Evolutionary conservation across 2,797 vertebrate species (phyloP), one percentile per base, ranked within the genome.

Genomic region (Galagoides demidoff): DNA sequence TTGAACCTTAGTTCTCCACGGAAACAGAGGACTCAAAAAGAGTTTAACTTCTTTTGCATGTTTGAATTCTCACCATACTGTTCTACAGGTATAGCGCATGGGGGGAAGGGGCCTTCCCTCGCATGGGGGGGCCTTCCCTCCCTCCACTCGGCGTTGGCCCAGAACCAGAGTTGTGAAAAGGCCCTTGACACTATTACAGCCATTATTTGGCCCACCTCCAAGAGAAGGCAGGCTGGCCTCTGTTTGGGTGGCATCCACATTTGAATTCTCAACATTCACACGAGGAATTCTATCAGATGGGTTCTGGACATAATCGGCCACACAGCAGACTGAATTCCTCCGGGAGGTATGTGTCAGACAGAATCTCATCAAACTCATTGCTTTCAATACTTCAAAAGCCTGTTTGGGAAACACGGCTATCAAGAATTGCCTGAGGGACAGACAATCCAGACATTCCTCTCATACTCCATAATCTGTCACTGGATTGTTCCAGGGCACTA

Each of bases 361-460:
- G 64, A 82, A 90, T 85, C 49, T 77, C 83, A 83, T 88, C 95
- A 90, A 43, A 94, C 7, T 82, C 63, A 27, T 20, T 66, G 63
- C n/a, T 83, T 57, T 70, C 43, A 37, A 63, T 76, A 88, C 29
- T 87, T 94, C 37, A 88, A 83, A 92, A 8, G 31, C 83, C 70
- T 78, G 23, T 4, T 5, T 64, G 37, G 63, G 74, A 87, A 87
- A 49, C 19, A 49, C 19, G 49, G 25, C n/a, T 52, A 66, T 3
- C 29, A 31, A 81, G 43, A 78, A 71, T 4, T 49, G 49, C 27
- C 61, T 66, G 55, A 74, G 12, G 71, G 73, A n/a, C 0, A 45
- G 55, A 88, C 82, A 95, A 81, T 23, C 34, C 37, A 70, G 63
- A 39, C 63, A 34, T 43, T 83, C 39, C 13, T 37, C 29, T 37